phyloP scores from a whole-genome alignment of 2,113 vertebrate species.

The Pterocles gutturalis region DNA sequence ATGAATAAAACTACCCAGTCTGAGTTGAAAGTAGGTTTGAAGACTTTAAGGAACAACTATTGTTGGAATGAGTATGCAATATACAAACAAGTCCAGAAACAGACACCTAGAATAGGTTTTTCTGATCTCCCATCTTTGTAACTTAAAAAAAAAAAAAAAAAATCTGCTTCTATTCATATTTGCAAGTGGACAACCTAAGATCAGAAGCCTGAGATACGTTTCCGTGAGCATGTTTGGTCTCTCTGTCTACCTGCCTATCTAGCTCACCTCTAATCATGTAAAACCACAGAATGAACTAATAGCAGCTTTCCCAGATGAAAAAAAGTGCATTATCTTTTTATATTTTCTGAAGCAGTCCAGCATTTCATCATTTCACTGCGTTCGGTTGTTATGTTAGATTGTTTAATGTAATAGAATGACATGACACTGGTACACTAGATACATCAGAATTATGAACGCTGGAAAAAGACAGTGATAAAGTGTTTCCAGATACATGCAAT shows the following conservation, averaged over 20 bases:
- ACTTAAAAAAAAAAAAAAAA: conserved; percentile 14
- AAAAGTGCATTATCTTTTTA: conserved; percentile 59
- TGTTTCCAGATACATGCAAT: conserved; percentile 46
- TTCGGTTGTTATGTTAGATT: conserved; percentile 52
- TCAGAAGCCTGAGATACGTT: conserved; percentile 10
- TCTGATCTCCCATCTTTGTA: conserved; percentile 13
- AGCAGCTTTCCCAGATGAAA: conserved; percentile 46
- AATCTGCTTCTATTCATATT: conserved; percentile 17
- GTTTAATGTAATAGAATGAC: conserved; percentile 71
- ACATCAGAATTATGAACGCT: conserved; percentile 69
- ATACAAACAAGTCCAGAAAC: not conserved
- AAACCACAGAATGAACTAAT: conserved; percentile 57
- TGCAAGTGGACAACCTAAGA: conserved; percentile 17
- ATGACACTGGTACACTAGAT: conserved; percentile 46
- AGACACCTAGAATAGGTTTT: conserved; percentile 39
- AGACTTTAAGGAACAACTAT: not conserved
- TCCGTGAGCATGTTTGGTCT: not conserved
- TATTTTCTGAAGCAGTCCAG: conserved; percentile 50
- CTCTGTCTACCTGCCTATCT: not conserved
- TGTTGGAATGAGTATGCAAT: not conserved
- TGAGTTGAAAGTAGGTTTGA: not conserved
- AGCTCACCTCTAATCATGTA: not conserved
- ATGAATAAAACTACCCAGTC: not conserved
- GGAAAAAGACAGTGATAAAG: conserved; percentile 59
- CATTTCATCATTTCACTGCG: conserved; percentile 37